These are phyloP conservation scores for Terebella lapidaria DNA, from an alignment of 2,888 invertebrate species.

Conservation along the genomic window DNA sequence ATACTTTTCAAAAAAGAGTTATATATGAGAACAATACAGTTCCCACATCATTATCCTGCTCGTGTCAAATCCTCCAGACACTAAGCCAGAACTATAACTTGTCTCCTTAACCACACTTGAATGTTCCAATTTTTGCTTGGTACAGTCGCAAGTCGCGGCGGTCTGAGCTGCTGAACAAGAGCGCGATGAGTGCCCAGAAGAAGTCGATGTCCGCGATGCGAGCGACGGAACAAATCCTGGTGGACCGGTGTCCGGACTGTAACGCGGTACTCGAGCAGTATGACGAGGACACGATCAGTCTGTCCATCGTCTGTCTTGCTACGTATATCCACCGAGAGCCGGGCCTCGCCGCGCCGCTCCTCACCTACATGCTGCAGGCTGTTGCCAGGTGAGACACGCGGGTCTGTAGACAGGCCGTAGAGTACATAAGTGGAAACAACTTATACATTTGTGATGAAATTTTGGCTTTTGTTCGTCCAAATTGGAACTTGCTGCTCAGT, in stretches of 20 bases:
- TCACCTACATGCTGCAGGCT: constrained; percentile 84
- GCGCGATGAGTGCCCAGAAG: not conserved
- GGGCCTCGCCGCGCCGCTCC: constrained; percentile 79
- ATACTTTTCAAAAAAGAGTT: too few relatives aligned
- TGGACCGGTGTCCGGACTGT: constrained; percentile 74
- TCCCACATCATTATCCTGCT: too few relatives aligned
- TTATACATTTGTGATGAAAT: too few relatives aligned
- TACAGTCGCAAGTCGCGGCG: constrained; percentile 7
- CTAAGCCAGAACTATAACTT: too few relatives aligned
- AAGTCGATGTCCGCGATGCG: not conserved
- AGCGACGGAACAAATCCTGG: constrained; percentile 29
- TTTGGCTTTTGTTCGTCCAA: too few relatives aligned
- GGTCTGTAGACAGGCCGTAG: not conserved
- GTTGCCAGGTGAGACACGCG: constrained; percentile 65
- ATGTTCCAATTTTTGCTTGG: too few relatives aligned
- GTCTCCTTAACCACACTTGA: too few relatives aligned
- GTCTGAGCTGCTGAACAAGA: constrained; percentile 9
- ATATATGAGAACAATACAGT: too few relatives aligned
- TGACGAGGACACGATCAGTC: constrained; percentile 92
- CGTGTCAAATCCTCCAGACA: too few relatives aligned
- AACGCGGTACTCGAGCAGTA: constrained; percentile 69
- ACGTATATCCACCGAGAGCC: constrained; percentile 97
- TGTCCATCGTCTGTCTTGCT: constrained; percentile 86
- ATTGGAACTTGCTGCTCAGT: too few relatives aligned
- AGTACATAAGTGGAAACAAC: too few relatives aligned